Evolutionary conservation across 2,797 vertebrate genomes (phyloP).

Genomic region (Sebastes vulpes): DNA sequence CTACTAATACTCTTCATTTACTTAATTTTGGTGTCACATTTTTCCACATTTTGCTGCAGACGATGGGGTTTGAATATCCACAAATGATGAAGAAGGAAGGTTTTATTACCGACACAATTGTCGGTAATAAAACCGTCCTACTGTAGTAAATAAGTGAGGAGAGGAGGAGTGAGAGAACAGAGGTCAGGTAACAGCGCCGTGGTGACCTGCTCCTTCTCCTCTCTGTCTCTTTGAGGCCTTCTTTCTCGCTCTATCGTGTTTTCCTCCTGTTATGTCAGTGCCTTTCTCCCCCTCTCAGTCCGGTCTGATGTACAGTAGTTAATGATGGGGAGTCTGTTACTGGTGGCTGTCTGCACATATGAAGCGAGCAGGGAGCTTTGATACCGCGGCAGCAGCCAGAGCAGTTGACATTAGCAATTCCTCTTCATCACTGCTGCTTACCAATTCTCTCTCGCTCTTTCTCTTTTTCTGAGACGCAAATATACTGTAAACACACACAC

Average conservation of each 20-base stretch:
- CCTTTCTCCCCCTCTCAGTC: not conserved
- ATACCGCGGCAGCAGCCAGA: slow-evolving; percentile 53
- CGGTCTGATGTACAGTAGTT: slow-evolving; percentile 34
- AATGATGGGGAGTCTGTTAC: slow-evolving; percentile 59
- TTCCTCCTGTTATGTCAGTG: slow-evolving; percentile 7
- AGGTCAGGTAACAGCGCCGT: not conserved
- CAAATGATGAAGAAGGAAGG: not conserved
- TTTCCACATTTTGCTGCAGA: not conserved
- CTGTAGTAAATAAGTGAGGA: not conserved
- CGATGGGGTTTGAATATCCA: not conserved
- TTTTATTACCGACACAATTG: not conserved
- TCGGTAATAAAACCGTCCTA: not conserved
- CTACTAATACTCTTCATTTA: slow-evolving; percentile 26
- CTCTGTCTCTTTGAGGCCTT: not conserved
- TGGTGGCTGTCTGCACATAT: slow-evolving; percentile 63
- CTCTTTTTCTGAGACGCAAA: slow-evolving; percentile 2
- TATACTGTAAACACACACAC: slow-evolving; percentile 20
- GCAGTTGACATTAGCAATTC: slow-evolving; percentile 65
- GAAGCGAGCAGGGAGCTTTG: slow-evolving; percentile 55
- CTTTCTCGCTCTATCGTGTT: slow-evolving; percentile 8
- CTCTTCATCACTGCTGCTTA: slow-evolving; percentile 65
- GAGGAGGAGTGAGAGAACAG: not conserved
- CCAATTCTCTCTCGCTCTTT: slow-evolving; percentile 6
- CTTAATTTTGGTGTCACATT: slow-evolving; percentile 7
- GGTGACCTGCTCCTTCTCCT: not conserved